phyloP scores from a whole-genome alignment of 1,140 invertebrate genomes.

The Scaptomyza pallida region DNA sequence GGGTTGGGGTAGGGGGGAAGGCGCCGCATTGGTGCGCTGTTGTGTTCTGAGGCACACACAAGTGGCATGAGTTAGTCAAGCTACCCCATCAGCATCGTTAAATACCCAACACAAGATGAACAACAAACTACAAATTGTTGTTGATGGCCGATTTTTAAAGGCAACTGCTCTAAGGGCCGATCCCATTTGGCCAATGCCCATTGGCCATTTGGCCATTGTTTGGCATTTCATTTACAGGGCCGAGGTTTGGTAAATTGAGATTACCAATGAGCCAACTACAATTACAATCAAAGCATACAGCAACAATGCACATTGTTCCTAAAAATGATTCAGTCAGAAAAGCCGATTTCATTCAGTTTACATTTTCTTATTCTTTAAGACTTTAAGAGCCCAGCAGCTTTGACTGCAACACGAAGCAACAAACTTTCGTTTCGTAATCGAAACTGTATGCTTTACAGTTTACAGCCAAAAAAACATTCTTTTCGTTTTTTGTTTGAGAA shows the following conservation, averaged over 20 bases:
- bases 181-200: conserved; percentile 3
- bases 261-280: conserved; percentile 76
- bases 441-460: background rate
- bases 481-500: background rate
- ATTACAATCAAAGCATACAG: conserved; percentile 37
- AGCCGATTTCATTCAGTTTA: conserved; percentile 40
- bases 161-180: conserved; percentile 37
- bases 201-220: conserved; percentile 38
- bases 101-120: conserved; percentile 38
- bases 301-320: conserved; percentile 66
- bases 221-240: conserved; percentile 42
- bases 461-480: background rate
- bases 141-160: conserved; percentile 79
- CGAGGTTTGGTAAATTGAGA: conserved; percentile 67
- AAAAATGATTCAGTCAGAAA: conserved; percentile 51
- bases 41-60: conserved; percentile 5
- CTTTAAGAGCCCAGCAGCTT: conserved; percentile 19
- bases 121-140: conserved; percentile 80
- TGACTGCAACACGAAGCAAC: too few species aligned
- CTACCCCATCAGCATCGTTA: background rate
- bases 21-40: conserved; percentile 59
- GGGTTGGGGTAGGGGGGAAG: background rate
- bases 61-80: conserved; percentile 22
- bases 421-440: conserved; percentile 12
- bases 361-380: conserved; percentile 30